Conservation (phyloP, 2,888 invertebrate species). For the Lamellibrachia columna region DNA sequence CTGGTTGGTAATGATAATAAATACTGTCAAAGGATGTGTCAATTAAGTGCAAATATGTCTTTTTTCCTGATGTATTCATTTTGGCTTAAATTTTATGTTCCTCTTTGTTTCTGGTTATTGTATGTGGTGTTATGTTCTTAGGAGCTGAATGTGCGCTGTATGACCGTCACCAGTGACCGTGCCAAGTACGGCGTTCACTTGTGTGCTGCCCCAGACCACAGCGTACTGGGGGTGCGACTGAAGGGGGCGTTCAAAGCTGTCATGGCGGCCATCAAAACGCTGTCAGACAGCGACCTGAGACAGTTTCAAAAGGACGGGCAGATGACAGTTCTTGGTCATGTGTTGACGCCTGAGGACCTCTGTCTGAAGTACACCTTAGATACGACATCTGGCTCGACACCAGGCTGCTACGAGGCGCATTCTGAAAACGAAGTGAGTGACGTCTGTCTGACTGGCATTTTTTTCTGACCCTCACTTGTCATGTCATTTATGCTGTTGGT, state of each 20-base stretch:
- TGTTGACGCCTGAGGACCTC: slow-evolving; percentile 68
- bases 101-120: background rate
- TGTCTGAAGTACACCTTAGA: slow-evolving; percentile 79
- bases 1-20: too few species aligned
- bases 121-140: slow-evolving; percentile 36
- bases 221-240: slow-evolving; percentile 85
- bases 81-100: background rate
- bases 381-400: slow-evolving; percentile 62
- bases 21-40: too few species aligned
- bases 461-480: background rate
- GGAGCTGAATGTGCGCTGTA: slow-evolving; percentile 89
- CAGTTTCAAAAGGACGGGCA: slow-evolving; percentile 75
- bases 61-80: background rate
- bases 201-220: slow-evolving; percentile 94
- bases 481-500: background rate
- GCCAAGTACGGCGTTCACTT: slow-evolving; percentile 89
- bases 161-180: slow-evolving; percentile 89
- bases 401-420: slow-evolving; percentile 80
- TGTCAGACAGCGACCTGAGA: slow-evolving; percentile 73
- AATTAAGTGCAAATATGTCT: too few species aligned
- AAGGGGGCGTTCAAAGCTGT: slow-evolving; percentile 91
- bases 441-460: background rate
- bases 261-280: slow-evolving; percentile 78
- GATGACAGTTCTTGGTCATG: slow-evolving; percentile 80
- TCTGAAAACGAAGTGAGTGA: slow-evolving; percentile 78